Evolutionary conservation across 2,113 vertebrate species (phyloP), one percentile per base, ranked within the genome.

Genomic region (Eulemur rufifrons): DNA sequence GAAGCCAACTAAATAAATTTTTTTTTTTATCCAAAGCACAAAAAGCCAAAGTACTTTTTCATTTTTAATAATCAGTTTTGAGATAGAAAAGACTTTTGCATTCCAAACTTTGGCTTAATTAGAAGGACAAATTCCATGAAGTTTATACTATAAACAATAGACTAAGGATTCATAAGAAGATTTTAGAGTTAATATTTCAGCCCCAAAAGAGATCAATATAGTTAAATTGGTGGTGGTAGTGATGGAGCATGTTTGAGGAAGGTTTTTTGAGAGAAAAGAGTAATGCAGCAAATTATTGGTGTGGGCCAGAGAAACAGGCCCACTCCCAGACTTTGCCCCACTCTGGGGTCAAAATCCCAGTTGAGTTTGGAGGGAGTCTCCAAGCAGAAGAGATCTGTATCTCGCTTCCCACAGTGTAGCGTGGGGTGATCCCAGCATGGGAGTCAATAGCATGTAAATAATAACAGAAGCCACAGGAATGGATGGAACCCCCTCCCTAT

Each of bases 21-120:
- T 18, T 23, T 23, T 9, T 84, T 91, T 89, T 78, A 78, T 27
- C 37, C 9, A 42, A 94, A 90, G 52, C 20, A 63, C 34, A 84
- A 45, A 82, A 94, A 94, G 66, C 52, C 56, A 89, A 95, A 80
- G 25, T 9, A 76, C 27, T n/a, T 45, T 88, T 91, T 92, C 61
- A 29, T 42, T 85, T 88, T 94, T 68, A 93, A 61, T 80, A 80
- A 91, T 32, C 12, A 95, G 23, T 50, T 74, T 82, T 50, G 37
- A 32, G 77, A 61, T 45, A 91, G 71, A 94, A 94, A 94, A 94
- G 39, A 37, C 15, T 82, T 86, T 74, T 45, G 61, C 78, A 69
- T 87, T 96, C 32, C 20, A 76, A 96, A 52, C 32, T 59, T 73
- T 78, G 50, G 52, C 52, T 95, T 66, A 80, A 71, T 95, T 18